phyloP scores from a whole-genome alignment of 1,140 invertebrate species.

The Meloidogyne exigua region DNA sequence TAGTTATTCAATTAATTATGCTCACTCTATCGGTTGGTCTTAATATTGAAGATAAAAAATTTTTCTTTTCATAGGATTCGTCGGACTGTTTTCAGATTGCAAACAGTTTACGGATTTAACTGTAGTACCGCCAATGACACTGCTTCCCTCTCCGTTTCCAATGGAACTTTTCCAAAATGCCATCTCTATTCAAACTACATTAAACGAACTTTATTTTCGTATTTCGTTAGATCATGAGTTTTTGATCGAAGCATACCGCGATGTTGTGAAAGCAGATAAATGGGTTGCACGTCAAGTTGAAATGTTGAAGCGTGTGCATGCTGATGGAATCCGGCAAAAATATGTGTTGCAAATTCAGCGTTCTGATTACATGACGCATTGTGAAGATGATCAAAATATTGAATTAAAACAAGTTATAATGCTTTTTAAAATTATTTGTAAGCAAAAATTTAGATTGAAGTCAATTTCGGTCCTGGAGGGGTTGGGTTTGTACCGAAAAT shows the following conservation, averaged over 20 bases:
- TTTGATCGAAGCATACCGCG: not conserved
- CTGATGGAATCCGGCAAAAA: not conserved
- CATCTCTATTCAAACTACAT: not conserved
- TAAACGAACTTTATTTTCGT: conserved; percentile 11
- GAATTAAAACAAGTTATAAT: not conserved
- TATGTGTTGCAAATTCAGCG: not conserved
- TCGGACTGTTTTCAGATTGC: not conserved
- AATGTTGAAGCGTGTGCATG: not conserved
- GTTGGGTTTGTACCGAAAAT: not conserved
- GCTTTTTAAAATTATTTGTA: no score
- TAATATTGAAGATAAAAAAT: no score
- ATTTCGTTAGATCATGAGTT: not conserved
- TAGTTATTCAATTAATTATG: not conserved
- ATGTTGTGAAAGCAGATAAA: not conserved
- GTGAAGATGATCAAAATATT: not conserved
- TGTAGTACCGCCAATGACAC: not conserved
- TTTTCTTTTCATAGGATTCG: not conserved
- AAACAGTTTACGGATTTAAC: not conserved
- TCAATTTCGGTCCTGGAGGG: not conserved
- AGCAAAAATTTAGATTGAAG: not conserved
- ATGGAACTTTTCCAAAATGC: conserved; percentile 11
- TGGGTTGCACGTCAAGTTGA: not conserved
- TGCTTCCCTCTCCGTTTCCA: conserved; percentile 4
- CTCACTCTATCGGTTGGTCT: not conserved
- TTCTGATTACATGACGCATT: not conserved